Evolutionary conservation across 2,797 vertebrate species (phyloP).

Genomic region (Alectoris magna): DNA sequence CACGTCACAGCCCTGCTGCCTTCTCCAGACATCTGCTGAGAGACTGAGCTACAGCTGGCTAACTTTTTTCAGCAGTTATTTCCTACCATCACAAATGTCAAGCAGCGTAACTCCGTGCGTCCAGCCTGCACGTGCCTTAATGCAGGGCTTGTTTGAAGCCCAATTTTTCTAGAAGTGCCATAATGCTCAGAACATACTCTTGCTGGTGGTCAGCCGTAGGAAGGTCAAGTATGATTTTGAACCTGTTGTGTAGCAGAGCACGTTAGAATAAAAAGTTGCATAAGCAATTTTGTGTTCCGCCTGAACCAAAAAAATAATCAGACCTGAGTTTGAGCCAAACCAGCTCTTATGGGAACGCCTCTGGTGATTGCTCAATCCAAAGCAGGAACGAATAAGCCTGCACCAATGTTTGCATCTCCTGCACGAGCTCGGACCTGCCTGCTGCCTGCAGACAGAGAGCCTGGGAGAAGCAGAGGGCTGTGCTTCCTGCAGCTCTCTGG

Average conservation of each 20-base stretch:
- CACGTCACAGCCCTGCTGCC: not conserved
- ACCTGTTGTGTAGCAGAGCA: not conserved
- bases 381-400: not conserved
- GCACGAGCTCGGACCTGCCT: slow-evolving; percentile 9
- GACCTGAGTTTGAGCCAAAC: not conserved
- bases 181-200: not conserved
- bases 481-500: not conserved
- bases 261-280: not conserved
- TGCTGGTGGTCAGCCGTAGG: not conserved
- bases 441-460: not conserved
- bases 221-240: not conserved
- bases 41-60: not conserved
- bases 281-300: not conserved
- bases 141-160: not conserved
- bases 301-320: not conserved
- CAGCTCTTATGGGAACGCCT: rapidly evolving
- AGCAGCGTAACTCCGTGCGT: rapidly evolving
- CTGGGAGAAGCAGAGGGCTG: not conserved
- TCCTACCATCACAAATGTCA: not conserved
- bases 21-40: not conserved
- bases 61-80: not conserved
- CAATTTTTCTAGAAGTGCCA: not conserved
- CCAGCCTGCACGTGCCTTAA: not conserved
- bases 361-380: not conserved
- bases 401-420: not conserved